Evolutionary conservation across 1,140 invertebrate species (phyloP).

Genomic region (Polypedilum pembai): DNA sequence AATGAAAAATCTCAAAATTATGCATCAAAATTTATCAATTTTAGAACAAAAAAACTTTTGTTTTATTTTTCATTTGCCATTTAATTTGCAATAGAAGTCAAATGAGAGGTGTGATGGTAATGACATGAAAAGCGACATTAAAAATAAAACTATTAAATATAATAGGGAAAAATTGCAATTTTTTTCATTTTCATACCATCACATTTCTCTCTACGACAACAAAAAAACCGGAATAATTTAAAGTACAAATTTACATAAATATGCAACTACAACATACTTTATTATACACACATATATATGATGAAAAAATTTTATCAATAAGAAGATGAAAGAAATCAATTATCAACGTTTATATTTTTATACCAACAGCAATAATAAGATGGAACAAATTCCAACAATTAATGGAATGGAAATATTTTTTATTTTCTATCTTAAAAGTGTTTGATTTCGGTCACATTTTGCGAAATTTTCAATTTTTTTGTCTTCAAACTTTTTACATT

Average conservation of each 20-base stretch:
- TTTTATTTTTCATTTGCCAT: slow-evolving; percentile 12
- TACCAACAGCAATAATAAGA: slow-evolving; percentile 19
- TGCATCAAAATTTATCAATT: background rate
- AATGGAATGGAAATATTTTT: background rate
- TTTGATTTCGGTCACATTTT: too few relatives aligned
- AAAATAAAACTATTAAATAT: background rate
- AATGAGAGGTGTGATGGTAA: background rate
- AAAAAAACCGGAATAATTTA: slow-evolving; percentile 28
- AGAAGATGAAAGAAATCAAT: slow-evolving; percentile 20
- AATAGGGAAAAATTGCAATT: too few relatives aligned
- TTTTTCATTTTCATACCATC: background rate
- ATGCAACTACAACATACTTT: background rate
- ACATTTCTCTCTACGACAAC: background rate
- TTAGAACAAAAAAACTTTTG: background rate
- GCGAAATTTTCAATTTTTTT: too few relatives aligned
- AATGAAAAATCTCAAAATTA: background rate
- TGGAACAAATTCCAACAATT: background rate
- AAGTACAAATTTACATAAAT: slow-evolving; percentile 27
- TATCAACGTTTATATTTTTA: slow-evolving; percentile 24
- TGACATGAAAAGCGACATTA: background rate
- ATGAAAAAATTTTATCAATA: slow-evolving; percentile 4
- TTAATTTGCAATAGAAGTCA: slow-evolving; percentile 27
- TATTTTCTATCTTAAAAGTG: too few relatives aligned
- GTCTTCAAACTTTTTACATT: too few relatives aligned
- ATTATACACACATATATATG: slow-evolving; percentile 16